Conservation (phyloP, 1,140 invertebrate species). For the Temnothorax longispinosus region DNA sequence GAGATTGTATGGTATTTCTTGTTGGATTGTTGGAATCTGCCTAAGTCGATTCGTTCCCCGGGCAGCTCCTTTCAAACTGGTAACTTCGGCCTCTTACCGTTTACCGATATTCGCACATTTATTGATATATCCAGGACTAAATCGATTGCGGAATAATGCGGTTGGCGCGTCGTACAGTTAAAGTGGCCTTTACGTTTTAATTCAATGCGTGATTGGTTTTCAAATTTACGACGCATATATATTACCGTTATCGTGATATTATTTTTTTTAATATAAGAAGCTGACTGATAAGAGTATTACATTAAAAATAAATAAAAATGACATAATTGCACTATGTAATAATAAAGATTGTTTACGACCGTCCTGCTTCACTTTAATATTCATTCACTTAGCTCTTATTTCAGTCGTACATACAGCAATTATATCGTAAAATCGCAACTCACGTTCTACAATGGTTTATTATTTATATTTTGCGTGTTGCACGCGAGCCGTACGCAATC, state of each 20-base stretch:
- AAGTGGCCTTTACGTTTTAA: not conserved
- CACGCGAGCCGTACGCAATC: not conserved
- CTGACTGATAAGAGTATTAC: not conserved
- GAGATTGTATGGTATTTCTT: slow-evolving; percentile 71
- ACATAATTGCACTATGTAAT: not conserved
- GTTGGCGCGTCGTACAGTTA: not conserved
- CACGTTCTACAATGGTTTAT: not conserved
- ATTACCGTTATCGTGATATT: not conserved
- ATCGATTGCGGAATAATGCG: not conserved
- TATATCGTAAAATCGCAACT: slow-evolving; percentile 29
- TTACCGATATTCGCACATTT: slow-evolving; percentile 46
- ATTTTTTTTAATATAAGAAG: not conserved
- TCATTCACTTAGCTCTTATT: slow-evolving; percentile 4
- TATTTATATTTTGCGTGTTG: slow-evolving; percentile 19
- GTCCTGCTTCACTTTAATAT: not conserved
- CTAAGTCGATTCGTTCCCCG: slow-evolving; percentile 51
- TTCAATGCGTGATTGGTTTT: not conserved
- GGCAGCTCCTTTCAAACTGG: slow-evolving; percentile 1
- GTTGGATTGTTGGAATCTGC: slow-evolving; percentile 65
- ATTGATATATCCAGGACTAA: slow-evolving; percentile 29
- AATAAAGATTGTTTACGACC: not conserved
- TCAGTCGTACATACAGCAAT: not conserved
- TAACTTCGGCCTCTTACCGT: slow-evolving; percentile 31
- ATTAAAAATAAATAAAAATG: not conserved
- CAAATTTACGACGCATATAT: not conserved